A percentile compares a stretch with the other conserved stretches of the same genome.
Evolutionary conservation across 2,797 vertebrate genomes (phyloP).

Genomic region (Characodon lateralis): DNA sequence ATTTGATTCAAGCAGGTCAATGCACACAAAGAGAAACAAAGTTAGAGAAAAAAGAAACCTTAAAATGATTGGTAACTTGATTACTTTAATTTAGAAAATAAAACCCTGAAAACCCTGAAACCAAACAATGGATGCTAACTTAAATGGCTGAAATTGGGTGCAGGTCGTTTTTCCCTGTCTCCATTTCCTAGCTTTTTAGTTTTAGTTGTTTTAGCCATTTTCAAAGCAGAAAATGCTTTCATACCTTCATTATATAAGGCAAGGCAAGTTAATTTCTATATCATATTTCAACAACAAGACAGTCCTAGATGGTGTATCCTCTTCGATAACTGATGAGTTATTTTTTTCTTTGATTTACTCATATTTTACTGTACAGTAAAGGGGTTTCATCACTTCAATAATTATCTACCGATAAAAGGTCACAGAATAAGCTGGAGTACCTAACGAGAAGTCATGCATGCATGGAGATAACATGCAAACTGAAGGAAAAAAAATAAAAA

Average conservation of each 20-base stretch:
- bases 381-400: background rate
- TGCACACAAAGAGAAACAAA: conserved; percentile 23
- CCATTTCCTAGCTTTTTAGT: background rate
- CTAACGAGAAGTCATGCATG: too few relatives aligned
- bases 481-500: too few relatives aligned
- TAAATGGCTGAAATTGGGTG: background rate
- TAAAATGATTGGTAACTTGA: conserved; percentile 65
- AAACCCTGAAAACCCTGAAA: too few relatives aligned
- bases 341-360: background rate
- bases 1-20: conserved; percentile 60
- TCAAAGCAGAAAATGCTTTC: background rate
- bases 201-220: background rate
- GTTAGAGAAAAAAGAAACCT: conserved; percentile 45
- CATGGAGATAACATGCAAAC: too few relatives aligned
- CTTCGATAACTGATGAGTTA: too few relatives aligned
- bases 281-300: too few relatives aligned
- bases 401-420: background rate
- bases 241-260: background rate
- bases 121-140: conserved; percentile 20
- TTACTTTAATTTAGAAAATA: conserved; percentile 68
- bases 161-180: background rate
- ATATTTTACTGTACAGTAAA: background rate
- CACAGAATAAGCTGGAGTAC: background rate
- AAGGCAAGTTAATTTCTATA: too few relatives aligned
- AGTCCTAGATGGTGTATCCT: too few relatives aligned